phyloP scores from a whole-genome alignment of 2,797 vertebrate genomes.

The Acipenser transmontanus region DNA sequence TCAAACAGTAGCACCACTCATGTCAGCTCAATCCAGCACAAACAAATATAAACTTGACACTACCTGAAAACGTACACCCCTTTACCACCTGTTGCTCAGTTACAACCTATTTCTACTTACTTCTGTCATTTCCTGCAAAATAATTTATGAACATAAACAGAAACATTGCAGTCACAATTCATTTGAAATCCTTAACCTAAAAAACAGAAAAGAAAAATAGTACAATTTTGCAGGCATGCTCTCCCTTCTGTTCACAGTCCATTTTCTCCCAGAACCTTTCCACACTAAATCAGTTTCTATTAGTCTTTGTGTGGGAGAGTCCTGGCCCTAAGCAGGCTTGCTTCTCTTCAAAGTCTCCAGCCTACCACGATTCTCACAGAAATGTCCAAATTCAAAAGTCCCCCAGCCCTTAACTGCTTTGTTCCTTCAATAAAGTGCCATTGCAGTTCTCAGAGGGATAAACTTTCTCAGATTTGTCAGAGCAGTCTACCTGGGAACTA shows the following conservation, averaged over 20 bases:
- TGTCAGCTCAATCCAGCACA: slow-evolving; percentile 26
- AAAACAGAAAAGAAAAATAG: slow-evolving; percentile 23
- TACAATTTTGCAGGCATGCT: no score
- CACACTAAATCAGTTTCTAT: no score
- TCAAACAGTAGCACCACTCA: slow-evolving; percentile 37
- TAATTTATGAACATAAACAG: slow-evolving; percentile 27
- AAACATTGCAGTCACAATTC: slow-evolving; percentile 17
- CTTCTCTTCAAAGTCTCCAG: no score
- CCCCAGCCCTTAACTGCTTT: slow-evolving; percentile 52
- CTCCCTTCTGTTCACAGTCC: no score
- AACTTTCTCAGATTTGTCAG: slow-evolving; percentile 20
- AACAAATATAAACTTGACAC: slow-evolving; percentile 37
- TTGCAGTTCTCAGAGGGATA: slow-evolving; percentile 44
- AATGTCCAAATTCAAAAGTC: slow-evolving; percentile 15
- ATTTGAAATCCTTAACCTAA: slow-evolving; percentile 14
- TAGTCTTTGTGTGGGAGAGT: no score
- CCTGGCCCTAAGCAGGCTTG: no score
- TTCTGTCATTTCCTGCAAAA: slow-evolving; percentile 26
- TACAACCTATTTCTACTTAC: slow-evolving; percentile 28
- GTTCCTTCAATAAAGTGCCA: slow-evolving; percentile 58
- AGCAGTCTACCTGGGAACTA: slow-evolving; percentile 27
- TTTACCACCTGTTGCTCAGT: slow-evolving; percentile 44
- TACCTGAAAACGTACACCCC: no score
- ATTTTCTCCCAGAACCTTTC: no score
- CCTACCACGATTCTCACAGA: no score